A percentile compares a stretch with the other conserved stretches of the same genome.
Evolutionary conservation across 2,113 vertebrate species (phyloP).

Genomic region (Phyllopteryx taeniolatus): DNA sequence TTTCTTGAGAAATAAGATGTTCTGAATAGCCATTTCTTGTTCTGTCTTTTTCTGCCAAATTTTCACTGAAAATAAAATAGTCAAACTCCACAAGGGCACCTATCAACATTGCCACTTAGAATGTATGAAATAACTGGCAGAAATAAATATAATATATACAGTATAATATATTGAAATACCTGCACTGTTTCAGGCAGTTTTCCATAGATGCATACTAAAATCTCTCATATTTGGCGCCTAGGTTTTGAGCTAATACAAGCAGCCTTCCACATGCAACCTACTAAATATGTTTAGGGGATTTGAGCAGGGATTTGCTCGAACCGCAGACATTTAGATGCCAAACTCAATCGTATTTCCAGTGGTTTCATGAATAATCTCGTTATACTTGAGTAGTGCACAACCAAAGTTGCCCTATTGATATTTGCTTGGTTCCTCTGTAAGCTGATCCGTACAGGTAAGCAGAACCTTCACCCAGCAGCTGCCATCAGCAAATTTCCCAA

Average conservation of each 20-base stretch:
- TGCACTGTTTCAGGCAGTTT: neutral
- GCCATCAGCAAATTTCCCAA: slow-evolving; percentile 55
- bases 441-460: slow-evolving; percentile 55
- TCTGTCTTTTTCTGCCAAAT: neutral
- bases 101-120: neutral
- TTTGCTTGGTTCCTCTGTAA: slow-evolving; percentile 52
- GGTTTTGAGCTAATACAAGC: slow-evolving; percentile 31
- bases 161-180: neutral
- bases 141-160: too few species aligned
- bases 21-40: too few species aligned
- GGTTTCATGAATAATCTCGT: slow-evolving; percentile 65
- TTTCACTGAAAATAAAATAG: slow-evolving; percentile 12
- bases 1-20: too few species aligned
- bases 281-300: slow-evolving; percentile 50
- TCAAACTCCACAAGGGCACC: neutral
- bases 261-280: slow-evolving; percentile 43
- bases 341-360: slow-evolving; percentile 58
- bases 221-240: slow-evolving; percentile 26
- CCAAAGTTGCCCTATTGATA: slow-evolving; percentile 63
- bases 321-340: slow-evolving; percentile 54
- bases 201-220: slow-evolving; percentile 4
- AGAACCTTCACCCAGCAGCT: slow-evolving; percentile 39
- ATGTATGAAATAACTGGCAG: neutral
- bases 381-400: slow-evolving; percentile 54
- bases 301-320: slow-evolving; percentile 62